Conservation (phyloP, 2,888 invertebrate species). For the Hymenopus coronatus region DNA sequence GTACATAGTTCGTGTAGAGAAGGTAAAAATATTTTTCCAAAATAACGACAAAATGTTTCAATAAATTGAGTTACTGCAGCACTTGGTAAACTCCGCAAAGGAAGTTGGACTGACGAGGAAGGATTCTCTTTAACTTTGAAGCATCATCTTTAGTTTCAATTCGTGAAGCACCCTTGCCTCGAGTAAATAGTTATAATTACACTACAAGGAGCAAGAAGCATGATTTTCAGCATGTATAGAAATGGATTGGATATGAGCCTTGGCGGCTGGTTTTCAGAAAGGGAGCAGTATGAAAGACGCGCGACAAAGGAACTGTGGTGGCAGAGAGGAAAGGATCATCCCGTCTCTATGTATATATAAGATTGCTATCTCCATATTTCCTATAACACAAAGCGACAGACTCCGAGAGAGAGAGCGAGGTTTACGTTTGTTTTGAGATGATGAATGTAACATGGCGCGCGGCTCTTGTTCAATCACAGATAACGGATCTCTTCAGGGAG, state of each 20-base stretch:
- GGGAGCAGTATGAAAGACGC: conserved; percentile 4
- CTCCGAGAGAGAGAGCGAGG: conserved; percentile 1
- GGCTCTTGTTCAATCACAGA: background rate
- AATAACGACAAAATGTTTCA: background rate
- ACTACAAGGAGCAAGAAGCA: background rate
- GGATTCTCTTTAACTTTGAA: background rate
- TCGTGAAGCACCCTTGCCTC: background rate
- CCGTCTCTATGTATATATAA: conserved; percentile 13
- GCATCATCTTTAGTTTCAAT: background rate
- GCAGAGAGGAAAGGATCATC: conserved; percentile 7
- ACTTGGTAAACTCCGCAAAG: background rate
- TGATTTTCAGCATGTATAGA: background rate
- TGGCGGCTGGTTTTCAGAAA: background rate
- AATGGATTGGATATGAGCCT: conserved; percentile 14
- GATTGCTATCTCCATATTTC: conserved; percentile 22
- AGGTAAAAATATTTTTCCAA: too few species aligned
- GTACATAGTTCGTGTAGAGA: too few species aligned
- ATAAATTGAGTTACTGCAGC: background rate
- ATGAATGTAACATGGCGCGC: conserved; percentile 15
- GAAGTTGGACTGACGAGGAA: background rate
- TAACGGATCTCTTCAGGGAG: background rate
- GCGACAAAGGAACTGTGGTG: conserved; percentile 21
- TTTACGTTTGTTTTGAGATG: conserved; percentile 3
- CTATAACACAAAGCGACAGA: conserved; percentile 22
- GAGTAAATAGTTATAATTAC: conserved; percentile 1